Base-by-base conservation (phyloP, 2,888 invertebrate genomes). In the Dione juno region DNA sequence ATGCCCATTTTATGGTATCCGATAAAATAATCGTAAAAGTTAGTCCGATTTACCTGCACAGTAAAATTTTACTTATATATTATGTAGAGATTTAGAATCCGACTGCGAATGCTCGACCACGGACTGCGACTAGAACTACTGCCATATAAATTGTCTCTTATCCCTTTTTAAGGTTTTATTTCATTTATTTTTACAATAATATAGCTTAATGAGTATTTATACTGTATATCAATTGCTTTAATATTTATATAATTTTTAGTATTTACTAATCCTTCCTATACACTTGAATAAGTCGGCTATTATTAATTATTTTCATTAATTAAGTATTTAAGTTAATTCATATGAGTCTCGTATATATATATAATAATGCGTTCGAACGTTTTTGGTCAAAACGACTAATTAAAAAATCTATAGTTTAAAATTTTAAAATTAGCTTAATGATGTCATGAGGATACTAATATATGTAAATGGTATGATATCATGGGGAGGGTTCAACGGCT, bases 401-500 rank as follows among this genome's bases (percentile, higher is more conserved):
- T 37, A 40, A 13, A 64, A 52, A 59, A 43, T 45, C 11, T 50
- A 9, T 41, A 6, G n/a, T 35, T 54, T 50, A 21, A 59, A 43
- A 45, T 61, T 58, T 45, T 64, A 14, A 19, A 40, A 52, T 37
- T 52, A 1, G 13, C 48, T n/a, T 64, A 40, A 64, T 67, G 65
- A 70, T 66, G 50, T 67, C 63, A 69, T 37, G 66, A 59, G 59
- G 53, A 65, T 37, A 54, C 41, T 57, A 41, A 48, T 48, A 66
- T 67, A 67, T 69, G 69, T 67, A 67, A 67, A 73, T 68, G 16
- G 65, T n/a, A 68, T 84, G 82, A 83, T 81, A 84, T 84, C 82
- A 84, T 77, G 77, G 81, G 81, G 79, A 80, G 76, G 81, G 87
- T 84, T 87, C 87, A 84, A 80, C 74, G 85, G 81, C 73, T 67